A percentile compares a stretch with the other conserved stretches of the same genome.
These are phyloP conservation scores for Corythucha ciliata DNA, from an alignment of 2,888 invertebrate species.

Conservation along the genomic window DNA sequence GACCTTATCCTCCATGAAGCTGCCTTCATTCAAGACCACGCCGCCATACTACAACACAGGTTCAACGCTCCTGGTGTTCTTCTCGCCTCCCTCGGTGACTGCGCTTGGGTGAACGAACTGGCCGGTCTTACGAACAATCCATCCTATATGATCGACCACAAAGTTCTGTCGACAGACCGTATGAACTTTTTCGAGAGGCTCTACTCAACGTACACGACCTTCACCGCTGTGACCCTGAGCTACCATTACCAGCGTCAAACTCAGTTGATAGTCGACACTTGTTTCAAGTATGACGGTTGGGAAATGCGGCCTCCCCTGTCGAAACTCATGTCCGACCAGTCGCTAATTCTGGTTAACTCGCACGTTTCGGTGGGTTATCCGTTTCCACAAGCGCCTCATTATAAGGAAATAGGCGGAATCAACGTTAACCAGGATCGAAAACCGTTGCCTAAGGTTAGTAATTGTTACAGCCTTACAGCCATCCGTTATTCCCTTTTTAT, in stretches of 20 bases:
- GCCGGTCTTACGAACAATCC: constrained; percentile 8
- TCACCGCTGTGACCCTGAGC: not conserved
- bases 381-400: constrained; percentile 52
- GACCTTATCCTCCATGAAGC: constrained; percentile 15
- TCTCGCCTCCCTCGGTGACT: not conserved
- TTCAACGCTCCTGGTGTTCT: not conserved
- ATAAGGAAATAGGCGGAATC: constrained; percentile 75
- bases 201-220: constrained; percentile 9
- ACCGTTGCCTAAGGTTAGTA: constrained; percentile 53
- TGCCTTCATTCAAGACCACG: constrained; percentile 11
- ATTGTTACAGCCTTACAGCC: too few relatives aligned
- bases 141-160: constrained; percentile 17
- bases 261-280: constrained; percentile 18
- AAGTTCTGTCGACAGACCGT: constrained; percentile 16
- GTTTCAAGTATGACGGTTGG: constrained; percentile 25
- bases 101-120: constrained; percentile 2
- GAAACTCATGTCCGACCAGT: constrained; percentile 26
- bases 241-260: not conserved
- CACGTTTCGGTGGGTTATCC: constrained; percentile 25
- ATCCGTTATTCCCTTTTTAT: too few relatives aligned
- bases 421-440: constrained; percentile 65
- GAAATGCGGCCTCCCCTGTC: constrained; percentile 24
- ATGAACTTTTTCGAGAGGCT: constrained; percentile 21
- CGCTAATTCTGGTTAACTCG: constrained; percentile 29
- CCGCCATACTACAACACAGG: constrained; percentile 11